Percentiles rank a stretch among this genome's conserved stretches.
phyloP scores from a whole-genome alignment of 2,113 vertebrate species.

The Rhipidura dahli region DNA sequence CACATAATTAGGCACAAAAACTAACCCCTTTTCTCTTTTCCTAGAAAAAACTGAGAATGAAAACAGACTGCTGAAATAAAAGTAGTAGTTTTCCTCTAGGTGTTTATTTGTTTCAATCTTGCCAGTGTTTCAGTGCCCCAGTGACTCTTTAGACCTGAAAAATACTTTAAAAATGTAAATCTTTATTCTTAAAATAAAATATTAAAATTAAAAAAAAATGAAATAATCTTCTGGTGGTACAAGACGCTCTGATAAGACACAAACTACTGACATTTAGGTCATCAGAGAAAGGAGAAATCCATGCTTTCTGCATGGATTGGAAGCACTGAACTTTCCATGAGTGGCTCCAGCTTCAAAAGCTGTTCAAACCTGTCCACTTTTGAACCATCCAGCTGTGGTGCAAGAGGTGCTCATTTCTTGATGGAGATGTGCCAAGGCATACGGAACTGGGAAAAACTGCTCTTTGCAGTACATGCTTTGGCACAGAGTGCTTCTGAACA shows the following conservation, averaged over 20 bases:
- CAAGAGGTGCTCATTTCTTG: conserved; percentile 25
- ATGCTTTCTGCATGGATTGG: background rate
- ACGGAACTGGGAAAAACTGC: background rate
- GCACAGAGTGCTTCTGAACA: background rate
- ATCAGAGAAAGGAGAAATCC: background rate
- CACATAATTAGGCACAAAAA: background rate
- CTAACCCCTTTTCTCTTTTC: background rate
- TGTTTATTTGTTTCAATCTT: background rate
- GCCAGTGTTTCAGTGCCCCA: background rate
- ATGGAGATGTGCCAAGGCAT: conserved; percentile 22
- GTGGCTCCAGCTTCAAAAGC: background rate
- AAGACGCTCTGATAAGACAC: background rate
- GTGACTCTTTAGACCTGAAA: background rate
- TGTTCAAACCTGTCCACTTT: background rate
- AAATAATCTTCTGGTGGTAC: background rate
- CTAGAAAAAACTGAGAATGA: background rate
- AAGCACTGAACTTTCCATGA: conserved; percentile 14
- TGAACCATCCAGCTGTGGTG: background rate
- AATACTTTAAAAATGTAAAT: background rate
- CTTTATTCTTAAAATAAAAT: background rate
- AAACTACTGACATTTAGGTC: background rate
- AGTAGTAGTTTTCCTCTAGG: background rate
- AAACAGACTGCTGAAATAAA: background rate
- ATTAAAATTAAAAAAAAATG: background rate
- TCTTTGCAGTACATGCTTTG: background rate